A percentile compares a stretch with the other conserved stretches of the same genome.
phyloP scores from a whole-genome alignment of 2,888 invertebrate genomes.

The Zeuzera pyrina region DNA sequence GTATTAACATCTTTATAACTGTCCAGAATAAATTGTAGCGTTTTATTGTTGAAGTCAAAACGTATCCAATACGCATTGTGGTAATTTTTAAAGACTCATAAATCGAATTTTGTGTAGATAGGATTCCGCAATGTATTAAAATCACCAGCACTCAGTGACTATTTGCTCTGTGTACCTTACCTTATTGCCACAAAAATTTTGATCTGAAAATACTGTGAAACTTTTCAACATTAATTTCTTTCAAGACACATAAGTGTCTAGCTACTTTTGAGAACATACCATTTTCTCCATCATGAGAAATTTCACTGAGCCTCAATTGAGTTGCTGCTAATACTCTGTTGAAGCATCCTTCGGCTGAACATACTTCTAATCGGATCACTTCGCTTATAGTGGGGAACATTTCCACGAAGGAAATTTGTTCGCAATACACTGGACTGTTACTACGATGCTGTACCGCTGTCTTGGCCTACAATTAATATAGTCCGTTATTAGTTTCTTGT shows the following conservation, averaged over 20 bases:
- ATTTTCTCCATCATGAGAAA: slow-evolving; percentile 54
- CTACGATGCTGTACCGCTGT: slow-evolving; percentile 76
- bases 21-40: too few species aligned
- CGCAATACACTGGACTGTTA: slow-evolving; percentile 80
- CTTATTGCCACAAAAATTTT: background rate
- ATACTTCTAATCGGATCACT: slow-evolving; percentile 78
- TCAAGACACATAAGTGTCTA: too few species aligned
- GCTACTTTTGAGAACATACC: too few species aligned
- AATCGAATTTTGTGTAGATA: too few species aligned
- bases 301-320: slow-evolving; percentile 30
- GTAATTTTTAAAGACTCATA: too few species aligned
- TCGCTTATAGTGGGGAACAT: slow-evolving; percentile 87
- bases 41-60: too few species aligned
- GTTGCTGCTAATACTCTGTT: slow-evolving; percentile 40
- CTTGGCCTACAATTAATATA: too few species aligned
- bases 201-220: background rate
- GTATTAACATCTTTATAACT: too few species aligned
- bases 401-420: slow-evolving; percentile 84
- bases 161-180: background rate
- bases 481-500: too few species aligned
- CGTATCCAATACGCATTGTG: too few species aligned
- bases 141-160: too few species aligned
- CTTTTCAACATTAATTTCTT: background rate
- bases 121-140: too few species aligned
- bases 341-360: slow-evolving; percentile 50